A percentile compares a stretch with the other conserved stretches of the same genome.
Conservation (phyloP, 2,113 vertebrate genomes). For the Strix uralensis region DNA sequence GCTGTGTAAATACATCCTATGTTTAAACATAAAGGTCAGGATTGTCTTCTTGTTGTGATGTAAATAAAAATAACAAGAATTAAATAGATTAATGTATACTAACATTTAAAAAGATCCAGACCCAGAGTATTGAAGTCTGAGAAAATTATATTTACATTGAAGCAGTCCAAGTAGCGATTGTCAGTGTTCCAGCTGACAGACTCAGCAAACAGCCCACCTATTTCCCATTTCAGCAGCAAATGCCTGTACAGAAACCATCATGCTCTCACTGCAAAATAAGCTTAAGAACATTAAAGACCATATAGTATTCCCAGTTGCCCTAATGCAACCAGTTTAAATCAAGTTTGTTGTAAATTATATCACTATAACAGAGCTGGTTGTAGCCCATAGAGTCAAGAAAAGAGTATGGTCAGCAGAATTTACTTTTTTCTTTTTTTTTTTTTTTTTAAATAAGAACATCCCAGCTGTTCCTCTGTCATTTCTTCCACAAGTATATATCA, state of each 20-base stretch:
- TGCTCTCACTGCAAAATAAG: conserved; percentile 5
- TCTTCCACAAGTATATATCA: background rate
- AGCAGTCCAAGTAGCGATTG: conserved; percentile 18
- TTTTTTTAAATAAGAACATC: background rate
- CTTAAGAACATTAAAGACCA: background rate
- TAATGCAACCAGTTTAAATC: conserved; percentile 5
- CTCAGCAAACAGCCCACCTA: conserved; percentile 58
- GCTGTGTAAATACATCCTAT: background rate
- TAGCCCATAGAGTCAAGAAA: background rate
- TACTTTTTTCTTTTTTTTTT: background rate
- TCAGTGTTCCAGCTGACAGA: conserved; percentile 54
- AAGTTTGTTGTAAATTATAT: conserved; percentile 11
- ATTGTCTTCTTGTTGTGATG: background rate
- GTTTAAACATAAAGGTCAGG: background rate
- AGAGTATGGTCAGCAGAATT: background rate
- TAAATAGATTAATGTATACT: background rate
- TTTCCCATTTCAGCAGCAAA: conserved; percentile 42
- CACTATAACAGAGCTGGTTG: background rate
- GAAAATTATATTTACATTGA: conserved; percentile 36
- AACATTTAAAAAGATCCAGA: background rate
- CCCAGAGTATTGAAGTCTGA: background rate
- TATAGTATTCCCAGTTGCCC: background rate
- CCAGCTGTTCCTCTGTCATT: background rate
- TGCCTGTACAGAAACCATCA: conserved; percentile 35
- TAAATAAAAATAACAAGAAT: background rate